Conservation (phyloP, 2,888 invertebrate species). For the Icerya purchasi region DNA sequence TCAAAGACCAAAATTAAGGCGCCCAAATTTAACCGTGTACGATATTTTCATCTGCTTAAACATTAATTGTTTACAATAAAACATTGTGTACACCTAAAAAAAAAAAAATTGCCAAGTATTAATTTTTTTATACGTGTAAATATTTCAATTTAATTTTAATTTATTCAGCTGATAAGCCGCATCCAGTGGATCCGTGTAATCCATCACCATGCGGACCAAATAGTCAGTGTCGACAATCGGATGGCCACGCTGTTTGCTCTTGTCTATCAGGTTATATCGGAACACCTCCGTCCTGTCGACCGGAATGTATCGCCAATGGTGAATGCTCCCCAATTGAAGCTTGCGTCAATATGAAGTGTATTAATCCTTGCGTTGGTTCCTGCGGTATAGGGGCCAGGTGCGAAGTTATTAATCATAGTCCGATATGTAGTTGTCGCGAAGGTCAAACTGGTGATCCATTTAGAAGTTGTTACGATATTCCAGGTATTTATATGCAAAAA, state of each 20-base stretch:
- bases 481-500: slow-evolving; percentile 18
- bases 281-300: slow-evolving; percentile 27
- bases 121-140: no score
- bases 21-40: no score
- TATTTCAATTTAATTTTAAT: no score
- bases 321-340: slow-evolving; percentile 49
- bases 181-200: slow-evolving; percentile 23
- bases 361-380: slow-evolving; percentile 52
- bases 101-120: no score
- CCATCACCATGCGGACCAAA: slow-evolving; percentile 28
- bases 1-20: no score
- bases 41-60: no score
- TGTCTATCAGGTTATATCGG: slow-evolving; percentile 29
- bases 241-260: slow-evolving; percentile 28
- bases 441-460: slow-evolving; percentile 50
- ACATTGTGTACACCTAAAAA: no score
- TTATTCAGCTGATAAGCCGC: no score
- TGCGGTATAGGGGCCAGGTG: slow-evolving; percentile 54
- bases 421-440: slow-evolving; percentile 37
- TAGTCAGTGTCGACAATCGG: slow-evolving; percentile 26
- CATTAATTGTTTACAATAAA: no score
- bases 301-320: slow-evolving; percentile 41
- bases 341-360: slow-evolving; percentile 47
- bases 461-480: slow-evolving; percentile 27
- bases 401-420: slow-evolving; percentile 50